Conservation (phyloP, 2,797 vertebrate genomes). For the Pseudotriccus pelzelni region DNA sequence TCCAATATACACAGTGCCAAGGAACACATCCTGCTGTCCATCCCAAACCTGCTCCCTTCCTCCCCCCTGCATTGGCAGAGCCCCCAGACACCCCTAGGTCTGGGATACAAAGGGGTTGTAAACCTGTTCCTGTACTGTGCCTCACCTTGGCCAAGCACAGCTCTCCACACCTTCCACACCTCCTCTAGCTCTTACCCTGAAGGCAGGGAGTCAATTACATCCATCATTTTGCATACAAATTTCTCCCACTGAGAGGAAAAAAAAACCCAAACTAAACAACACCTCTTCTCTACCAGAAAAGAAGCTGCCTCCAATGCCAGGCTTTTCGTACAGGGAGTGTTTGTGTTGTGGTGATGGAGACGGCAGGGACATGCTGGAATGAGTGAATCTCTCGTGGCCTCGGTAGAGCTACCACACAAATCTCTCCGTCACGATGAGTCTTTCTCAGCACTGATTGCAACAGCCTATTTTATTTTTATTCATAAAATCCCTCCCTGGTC, state of each 20-base stretch:
- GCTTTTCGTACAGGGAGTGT: background rate
- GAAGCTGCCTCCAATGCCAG: background rate
- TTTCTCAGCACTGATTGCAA: background rate
- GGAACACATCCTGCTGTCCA: accelerated
- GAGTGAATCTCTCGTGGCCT: background rate
- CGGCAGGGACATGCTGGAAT: background rate
- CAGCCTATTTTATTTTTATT: background rate
- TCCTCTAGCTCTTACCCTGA: background rate
- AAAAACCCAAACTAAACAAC: background rate
- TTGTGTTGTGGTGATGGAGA: background rate
- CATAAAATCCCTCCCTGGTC: background rate
- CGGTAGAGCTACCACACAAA: background rate
- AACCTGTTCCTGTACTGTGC: background rate
- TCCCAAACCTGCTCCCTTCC: background rate
- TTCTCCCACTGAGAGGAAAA: background rate
- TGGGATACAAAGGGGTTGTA: background rate
- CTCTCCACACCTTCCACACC: background rate
- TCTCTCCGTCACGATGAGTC: background rate
- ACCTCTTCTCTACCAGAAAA: background rate
- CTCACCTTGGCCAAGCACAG: background rate
- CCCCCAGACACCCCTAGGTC: background rate
- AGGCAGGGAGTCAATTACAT: background rate
- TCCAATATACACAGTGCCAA: background rate
- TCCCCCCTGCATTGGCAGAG: background rate
- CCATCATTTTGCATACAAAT: background rate